These are phyloP conservation scores for Takifugu rubripes DNA, from an alignment of 2,797 vertebrate species.

Conservation along the genomic window DNA sequence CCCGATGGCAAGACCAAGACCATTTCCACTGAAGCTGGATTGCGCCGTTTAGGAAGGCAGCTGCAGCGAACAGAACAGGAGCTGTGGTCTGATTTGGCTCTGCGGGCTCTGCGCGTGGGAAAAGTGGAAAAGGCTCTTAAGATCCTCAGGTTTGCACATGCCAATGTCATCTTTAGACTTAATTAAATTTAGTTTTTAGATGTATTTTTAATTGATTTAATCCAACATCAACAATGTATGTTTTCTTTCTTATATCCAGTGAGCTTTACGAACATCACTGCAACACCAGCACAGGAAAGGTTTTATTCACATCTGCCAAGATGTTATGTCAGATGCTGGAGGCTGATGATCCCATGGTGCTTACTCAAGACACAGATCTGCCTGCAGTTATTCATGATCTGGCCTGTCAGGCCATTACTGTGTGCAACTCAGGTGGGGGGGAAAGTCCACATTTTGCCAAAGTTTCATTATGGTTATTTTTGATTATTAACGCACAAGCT, in stretches of 20 bases:
- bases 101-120: conserved; percentile 80
- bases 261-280: conserved; percentile 80
- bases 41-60: conserved; percentile 81
- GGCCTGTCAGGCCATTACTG: conserved; percentile 85
- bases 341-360: conserved; percentile 80
- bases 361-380: conserved; percentile 78
- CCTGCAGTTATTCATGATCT: conserved; percentile 83
- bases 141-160: conserved; percentile 82
- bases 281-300: conserved; percentile 77
- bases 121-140: conserved; percentile 82
- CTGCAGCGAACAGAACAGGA: conserved; percentile 82
- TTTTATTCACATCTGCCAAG: conserved; percentile 83
- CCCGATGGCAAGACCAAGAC: conserved; percentile 65
- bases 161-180: background rate
- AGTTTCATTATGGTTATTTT: background rate
- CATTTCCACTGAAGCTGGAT: conserved; percentile 66
- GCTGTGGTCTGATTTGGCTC: conserved; percentile 82
- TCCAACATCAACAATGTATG: background rate
- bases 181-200: background rate
- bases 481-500: too few species aligned
- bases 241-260: conserved; percentile 41
- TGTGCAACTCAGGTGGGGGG: conserved; percentile 84
- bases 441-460: background rate
- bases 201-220: background rate
- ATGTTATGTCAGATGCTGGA: conserved; percentile 89